Base-by-base conservation (phyloP, 2,113 vertebrate species). In the Phalacrocorax carbo region DNA sequence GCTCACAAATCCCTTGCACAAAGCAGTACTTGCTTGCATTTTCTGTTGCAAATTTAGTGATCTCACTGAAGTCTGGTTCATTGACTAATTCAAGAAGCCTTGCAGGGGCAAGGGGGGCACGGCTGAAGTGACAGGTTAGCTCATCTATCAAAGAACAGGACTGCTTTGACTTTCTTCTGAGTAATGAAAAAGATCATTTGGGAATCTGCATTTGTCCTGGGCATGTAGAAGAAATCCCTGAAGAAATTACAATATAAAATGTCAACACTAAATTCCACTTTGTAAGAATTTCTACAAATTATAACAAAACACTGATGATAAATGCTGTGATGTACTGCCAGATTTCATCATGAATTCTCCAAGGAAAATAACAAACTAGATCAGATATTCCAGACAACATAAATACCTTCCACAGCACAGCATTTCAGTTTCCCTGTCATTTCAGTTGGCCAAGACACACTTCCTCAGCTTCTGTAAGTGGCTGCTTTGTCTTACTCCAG, bases 231-330 rank as follows among this genome's bases (percentile, higher is more conserved):
- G 44, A 88, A 95, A 71, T 93, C 94, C 83, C 95, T 26, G 16
- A 88, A 94, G 95, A 88, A 94, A 93, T 92, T 69, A 79, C 34
- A 46, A 42, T 73, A 57, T 49, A 60, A 96, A 87, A 87, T 82
- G 58, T 88, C 91, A 95, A 80, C 51, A 36, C 36, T 79, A 44
- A 96, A 90, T 73, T 89, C 78, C 42, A 80, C 73, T 94, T 94
- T 30, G 78, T 93, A 54, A 95, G 66, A 95, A 91, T 91, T 85
- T 88, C 71, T 85, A 62, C 84, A 85, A 85, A 96, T 93, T 95
- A 82, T 54, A 94, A 93, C 73, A 95, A 94, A 95, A 85, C 64
- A 70, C 36, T 66, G 68, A 62, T 89, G 86, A 93, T 93, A 93
- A 94, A 93, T 72, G 72, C 81, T 76, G 42, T 85, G 87, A 91